phyloP scores from a whole-genome alignment of 1,140 invertebrate species.

The Magallana gigas region DNA sequence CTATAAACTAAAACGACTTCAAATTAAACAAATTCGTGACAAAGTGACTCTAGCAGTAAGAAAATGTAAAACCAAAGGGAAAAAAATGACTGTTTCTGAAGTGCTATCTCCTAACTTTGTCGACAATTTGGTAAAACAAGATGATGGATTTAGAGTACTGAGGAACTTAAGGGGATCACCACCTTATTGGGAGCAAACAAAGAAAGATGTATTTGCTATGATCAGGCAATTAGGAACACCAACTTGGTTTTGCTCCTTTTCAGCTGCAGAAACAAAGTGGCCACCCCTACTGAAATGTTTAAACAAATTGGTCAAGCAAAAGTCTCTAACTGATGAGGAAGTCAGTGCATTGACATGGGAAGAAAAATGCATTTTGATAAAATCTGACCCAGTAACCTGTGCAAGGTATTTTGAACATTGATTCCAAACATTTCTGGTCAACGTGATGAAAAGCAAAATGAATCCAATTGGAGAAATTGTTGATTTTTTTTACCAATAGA shows the following conservation, averaged over 20 bases:
- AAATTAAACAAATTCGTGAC: constrained; percentile 47
- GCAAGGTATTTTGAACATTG: constrained; percentile 55
- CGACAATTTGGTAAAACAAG: constrained; percentile 50
- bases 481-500: constrained; percentile 21
- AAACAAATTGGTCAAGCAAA: constrained; percentile 39
- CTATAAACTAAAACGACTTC: constrained; percentile 53
- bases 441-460: neutral
- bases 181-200: constrained; percentile 54
- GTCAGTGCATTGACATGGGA: constrained; percentile 52
- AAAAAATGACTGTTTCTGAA: constrained; percentile 50
- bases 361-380: constrained; percentile 50
- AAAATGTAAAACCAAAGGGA: constrained; percentile 43
- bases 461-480: neutral
- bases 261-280: constrained; percentile 62
- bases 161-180: constrained; percentile 54
- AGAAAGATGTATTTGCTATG: constrained; percentile 65
- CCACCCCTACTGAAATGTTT: constrained; percentile 41
- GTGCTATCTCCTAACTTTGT: neutral
- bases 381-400: constrained; percentile 56
- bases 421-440: constrained; percentile 42
- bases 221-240: constrained; percentile 58
- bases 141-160: constrained; percentile 59
- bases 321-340: constrained; percentile 23
- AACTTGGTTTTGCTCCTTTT: constrained; percentile 57
- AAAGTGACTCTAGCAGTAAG: constrained; percentile 44